Evolutionary conservation across 2,797 vertebrate genomes (phyloP).

Genomic region (Pogonophryne albipinna): DNA sequence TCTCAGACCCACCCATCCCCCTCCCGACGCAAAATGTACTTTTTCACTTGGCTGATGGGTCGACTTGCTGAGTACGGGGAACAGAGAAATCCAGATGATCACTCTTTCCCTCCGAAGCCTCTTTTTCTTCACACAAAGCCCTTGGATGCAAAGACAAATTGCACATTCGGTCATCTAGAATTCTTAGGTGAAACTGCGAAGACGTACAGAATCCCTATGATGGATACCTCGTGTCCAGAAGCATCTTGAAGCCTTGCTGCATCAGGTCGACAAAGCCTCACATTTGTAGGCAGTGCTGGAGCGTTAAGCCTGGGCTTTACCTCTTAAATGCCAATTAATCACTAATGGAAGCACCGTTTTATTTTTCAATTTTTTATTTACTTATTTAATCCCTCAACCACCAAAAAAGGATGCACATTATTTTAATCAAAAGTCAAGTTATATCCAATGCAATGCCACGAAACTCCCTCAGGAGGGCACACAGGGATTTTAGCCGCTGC

Average conservation of each 20-base stretch:
- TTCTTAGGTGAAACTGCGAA: conserved; percentile 10
- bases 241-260: conserved; percentile 34
- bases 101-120: conserved; percentile 38
- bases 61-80: conserved; percentile 59
- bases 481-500: too few species aligned
- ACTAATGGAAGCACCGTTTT: conserved; percentile 29
- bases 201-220: conserved; percentile 26
- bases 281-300: conserved; percentile 54
- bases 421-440: conserved; percentile 2
- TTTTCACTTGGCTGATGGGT: conserved; percentile 38
- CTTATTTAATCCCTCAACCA: neutral
- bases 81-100: conserved; percentile 57
- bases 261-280: conserved; percentile 50
- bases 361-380: neutral
- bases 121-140: neutral
- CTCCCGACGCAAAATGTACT: conserved; percentile 9
- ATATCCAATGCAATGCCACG: too few species aligned
- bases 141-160: conserved; percentile 5
- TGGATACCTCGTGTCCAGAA: conserved; percentile 34
- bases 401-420: conserved; percentile 22
- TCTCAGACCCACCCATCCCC: neutral
- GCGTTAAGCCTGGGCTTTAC: conserved; percentile 69
- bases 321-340: conserved; percentile 77
- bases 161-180: conserved; percentile 5
- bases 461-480: too few species aligned